A percentile compares a stretch with the other conserved stretches of the same genome.
phyloP scores from a whole-genome alignment of 2,797 vertebrate genomes.

The Hypotaenidia okinawae region DNA sequence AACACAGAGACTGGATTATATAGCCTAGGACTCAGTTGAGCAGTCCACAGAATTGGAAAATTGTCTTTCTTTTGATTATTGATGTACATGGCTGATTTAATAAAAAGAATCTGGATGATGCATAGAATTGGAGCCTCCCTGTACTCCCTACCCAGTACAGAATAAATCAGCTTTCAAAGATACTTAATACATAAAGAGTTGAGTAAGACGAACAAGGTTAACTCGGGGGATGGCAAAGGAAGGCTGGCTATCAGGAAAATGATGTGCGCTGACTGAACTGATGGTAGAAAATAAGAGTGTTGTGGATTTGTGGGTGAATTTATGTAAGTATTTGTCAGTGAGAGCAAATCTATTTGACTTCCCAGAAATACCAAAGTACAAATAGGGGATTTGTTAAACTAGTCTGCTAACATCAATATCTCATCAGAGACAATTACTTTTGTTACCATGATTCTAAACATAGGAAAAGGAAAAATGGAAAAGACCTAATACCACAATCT shows the following conservation, averaged over 20 bases:
- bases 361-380: conserved; percentile 18
- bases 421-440: neutral
- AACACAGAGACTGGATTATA: neutral
- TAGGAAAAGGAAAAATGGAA: neutral
- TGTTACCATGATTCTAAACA: neutral
- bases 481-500: rapidly evolving
- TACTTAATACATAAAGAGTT: neutral
- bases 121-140: neutral
- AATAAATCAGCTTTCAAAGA: conserved; percentile 54
- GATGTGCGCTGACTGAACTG: neutral
- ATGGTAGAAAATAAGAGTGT: conserved; percentile 1
- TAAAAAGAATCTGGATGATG: conserved; percentile 7
- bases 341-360: conserved; percentile 12
- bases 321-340: conserved; percentile 7
- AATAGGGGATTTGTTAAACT: neutral
- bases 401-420: neutral
- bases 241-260: conserved; percentile 16
- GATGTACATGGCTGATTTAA: conserved; percentile 32
- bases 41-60: conserved; percentile 1
- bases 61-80: conserved; percentile 37
- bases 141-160: neutral
- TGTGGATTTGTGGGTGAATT: neutral
- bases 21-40: neutral
- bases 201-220: conserved; percentile 31
- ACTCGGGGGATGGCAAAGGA: neutral